Evolutionary conservation across 2,113 vertebrate genomes (phyloP).

Genomic region (Cyprinodon tularosa): DNA sequence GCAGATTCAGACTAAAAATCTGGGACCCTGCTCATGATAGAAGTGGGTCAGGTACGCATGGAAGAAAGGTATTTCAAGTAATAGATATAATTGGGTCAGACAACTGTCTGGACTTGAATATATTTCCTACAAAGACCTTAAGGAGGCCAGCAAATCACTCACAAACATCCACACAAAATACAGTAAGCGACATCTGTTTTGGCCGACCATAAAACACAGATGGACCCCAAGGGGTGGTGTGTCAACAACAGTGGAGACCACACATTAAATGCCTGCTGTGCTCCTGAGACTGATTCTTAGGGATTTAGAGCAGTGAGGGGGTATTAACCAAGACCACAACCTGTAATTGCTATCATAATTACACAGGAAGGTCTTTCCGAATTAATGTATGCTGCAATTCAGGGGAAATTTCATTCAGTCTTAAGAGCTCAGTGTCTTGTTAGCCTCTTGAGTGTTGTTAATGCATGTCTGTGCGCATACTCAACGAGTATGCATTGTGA

Average conservation of each 20-base stretch:
- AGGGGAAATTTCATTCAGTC: slow-evolving; percentile 53
- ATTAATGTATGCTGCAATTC: slow-evolving; percentile 43
- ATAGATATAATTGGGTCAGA: slow-evolving; percentile 62
- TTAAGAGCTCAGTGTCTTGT: neutral
- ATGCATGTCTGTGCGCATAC: neutral
- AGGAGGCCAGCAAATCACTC: slow-evolving; percentile 10
- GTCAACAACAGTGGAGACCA: slow-evolving; percentile 55
- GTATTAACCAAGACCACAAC: slow-evolving; percentile 53
- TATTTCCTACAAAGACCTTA: slow-evolving; percentile 19
- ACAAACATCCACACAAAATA: slow-evolving; percentile 10
- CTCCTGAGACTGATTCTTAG: slow-evolving; percentile 35
- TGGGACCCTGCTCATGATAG: slow-evolving; percentile 25
- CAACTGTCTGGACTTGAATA: slow-evolving; percentile 42
- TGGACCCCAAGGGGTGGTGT: slow-evolving; percentile 49
- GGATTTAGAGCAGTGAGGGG: slow-evolving; percentile 34
- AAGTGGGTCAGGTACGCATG: slow-evolving; percentile 42
- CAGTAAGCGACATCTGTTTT: slow-evolving; percentile 68
- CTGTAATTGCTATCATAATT: slow-evolving; percentile 59
- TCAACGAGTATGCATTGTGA: slow-evolving; percentile 53
- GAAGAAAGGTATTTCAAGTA: slow-evolving; percentile 43
- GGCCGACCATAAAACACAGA: slow-evolving; percentile 60
- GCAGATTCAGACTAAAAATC: slow-evolving; percentile 1
- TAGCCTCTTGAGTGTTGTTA: slow-evolving; percentile 17
- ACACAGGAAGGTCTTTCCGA: slow-evolving; percentile 48
- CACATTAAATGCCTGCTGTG: slow-evolving; percentile 42